phyloP scores from a whole-genome alignment of 2,797 vertebrate species.

The Glyptemys insculpta region DNA sequence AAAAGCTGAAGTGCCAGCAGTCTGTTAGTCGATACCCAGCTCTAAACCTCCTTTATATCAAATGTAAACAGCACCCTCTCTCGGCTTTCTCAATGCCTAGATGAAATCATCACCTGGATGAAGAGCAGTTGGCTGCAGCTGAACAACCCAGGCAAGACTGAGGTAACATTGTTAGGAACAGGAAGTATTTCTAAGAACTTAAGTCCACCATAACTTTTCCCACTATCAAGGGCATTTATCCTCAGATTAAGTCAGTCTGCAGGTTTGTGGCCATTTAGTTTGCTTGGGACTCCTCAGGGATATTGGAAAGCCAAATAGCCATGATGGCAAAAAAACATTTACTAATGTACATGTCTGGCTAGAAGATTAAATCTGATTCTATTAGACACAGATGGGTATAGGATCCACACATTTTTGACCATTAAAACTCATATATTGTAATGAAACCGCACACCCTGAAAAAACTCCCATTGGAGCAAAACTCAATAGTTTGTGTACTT shows the following conservation, averaged over 20 bases:
- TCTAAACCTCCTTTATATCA: conserved; percentile 39
- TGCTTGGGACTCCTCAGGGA: not conserved
- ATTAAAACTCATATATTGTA: not conserved
- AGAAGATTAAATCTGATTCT: not conserved
- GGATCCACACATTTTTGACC: fast-evolving
- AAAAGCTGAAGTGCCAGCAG: conserved; percentile 21
- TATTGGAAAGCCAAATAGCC: not conserved
- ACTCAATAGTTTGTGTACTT: fast-evolving
- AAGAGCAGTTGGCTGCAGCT: conserved; percentile 50
- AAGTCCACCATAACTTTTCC: not conserved
- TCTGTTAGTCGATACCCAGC: conserved; percentile 44
- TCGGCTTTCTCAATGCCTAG: conserved; percentile 51
- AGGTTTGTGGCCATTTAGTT: not conserved
- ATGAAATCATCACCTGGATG: conserved; percentile 60
- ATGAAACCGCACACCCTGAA: not conserved
- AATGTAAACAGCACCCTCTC: conserved; percentile 52
- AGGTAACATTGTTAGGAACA: conserved; percentile 2
- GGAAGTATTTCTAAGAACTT: not conserved
- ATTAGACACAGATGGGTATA: not conserved
- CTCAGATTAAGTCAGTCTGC: conserved; percentile 12
- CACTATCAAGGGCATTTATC: not conserved
- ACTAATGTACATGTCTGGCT: fast-evolving
- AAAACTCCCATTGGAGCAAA: not conserved
- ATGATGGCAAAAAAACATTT: not conserved
- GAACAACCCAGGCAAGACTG: conserved; percentile 54